Evolutionary conservation across 2,113 vertebrate species (phyloP), one percentile per base, ranked within the genome.

Genomic region (Nycticryphes semicollaris): DNA sequence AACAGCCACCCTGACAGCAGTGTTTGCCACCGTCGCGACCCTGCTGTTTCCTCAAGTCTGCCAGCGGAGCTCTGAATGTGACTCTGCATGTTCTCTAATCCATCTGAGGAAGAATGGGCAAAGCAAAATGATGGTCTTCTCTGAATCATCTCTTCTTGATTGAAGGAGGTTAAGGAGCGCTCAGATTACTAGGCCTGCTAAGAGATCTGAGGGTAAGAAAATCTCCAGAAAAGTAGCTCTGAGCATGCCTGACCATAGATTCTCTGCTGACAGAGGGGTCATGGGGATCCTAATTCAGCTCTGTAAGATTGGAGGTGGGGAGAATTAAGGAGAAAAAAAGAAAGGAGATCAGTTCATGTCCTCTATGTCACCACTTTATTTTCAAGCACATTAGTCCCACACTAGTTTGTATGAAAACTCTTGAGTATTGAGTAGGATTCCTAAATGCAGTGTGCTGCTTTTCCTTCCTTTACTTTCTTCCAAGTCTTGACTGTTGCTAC

Each of bases 281-380:
- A 4, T 0, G 30, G 27, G 9, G 1, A 60, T 17, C 35, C 13
- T 14, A n/a, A 45, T 12, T 25, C 25, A 53, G 0, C 25, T 60
- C 10, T 17, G 35, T 15, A 33, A 85, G 88, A 37, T 3, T 35
- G 20, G 5, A n/a, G 17, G 22, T 74, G 16, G 4, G 18, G 22
- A 80, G 33, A 25, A 77, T 15, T 60, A 85, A 43, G 4, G 0
- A 64, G 23, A 14, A 14, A 22, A 22, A 21, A 51, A 78, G 33
- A 69, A 31, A 28, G 15, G 11, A 7, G 4, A 75, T 21, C 18
- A 82, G 0, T 35, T 31, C 24, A 15, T 35, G 15, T 8, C 23
- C 60, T 27, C 30, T 73, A 0, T 5, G 11, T 21, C 63, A 19
- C 18, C 43, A 3, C 13, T 45, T 18, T 10, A 12, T 48, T 87